Evolutionary conservation across 53 echinoderm and acorn worm genomes (phyloP).

Genomic region (Patiria pectinifera): DNA sequence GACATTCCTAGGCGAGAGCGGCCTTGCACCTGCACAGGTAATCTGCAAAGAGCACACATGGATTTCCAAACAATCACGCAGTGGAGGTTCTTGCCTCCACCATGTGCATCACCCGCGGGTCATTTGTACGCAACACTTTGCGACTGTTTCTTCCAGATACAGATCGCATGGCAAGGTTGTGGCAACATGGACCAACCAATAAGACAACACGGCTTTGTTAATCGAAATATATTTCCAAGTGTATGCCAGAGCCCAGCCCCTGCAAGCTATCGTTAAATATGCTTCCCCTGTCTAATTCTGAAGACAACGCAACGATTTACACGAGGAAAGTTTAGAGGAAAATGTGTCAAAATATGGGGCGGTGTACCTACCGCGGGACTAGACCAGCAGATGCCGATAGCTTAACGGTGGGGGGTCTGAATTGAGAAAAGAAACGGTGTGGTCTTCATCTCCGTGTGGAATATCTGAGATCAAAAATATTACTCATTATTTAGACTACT

Average conservation of each 20-base stretch:
- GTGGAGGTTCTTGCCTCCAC: background rate
- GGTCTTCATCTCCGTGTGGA: background rate
- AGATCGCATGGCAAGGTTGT: slow-evolving; percentile 54
- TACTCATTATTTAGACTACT: background rate
- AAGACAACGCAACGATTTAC: background rate
- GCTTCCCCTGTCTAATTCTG: background rate
- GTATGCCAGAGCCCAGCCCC: background rate
- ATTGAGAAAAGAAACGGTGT: background rate
- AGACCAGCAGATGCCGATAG: slow-evolving; percentile 25
- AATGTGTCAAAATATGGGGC: slow-evolving; percentile 11
- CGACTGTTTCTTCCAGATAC: slow-evolving; percentile 3
- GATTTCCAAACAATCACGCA: slow-evolving; percentile 4
- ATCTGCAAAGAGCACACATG: slow-evolving; percentile 44
- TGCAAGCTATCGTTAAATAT: background rate
- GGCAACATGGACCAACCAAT: slow-evolving; percentile 22
- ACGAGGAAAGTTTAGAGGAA: background rate
- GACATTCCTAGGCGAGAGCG: background rate
- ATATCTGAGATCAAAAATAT: background rate
- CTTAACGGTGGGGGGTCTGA: background rate
- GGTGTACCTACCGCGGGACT: slow-evolving; percentile 49
- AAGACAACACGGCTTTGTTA: slow-evolving; percentile 4
- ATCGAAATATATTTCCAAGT: background rate
- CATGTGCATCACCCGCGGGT: slow-evolving; percentile 3
- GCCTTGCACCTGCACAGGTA: slow-evolving; percentile 30
- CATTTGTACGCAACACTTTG: slow-evolving; percentile 26